Evolutionary conservation across 1,140 invertebrate genomes (phyloP).

Genomic region (Vollenhovia emeryi): DNA sequence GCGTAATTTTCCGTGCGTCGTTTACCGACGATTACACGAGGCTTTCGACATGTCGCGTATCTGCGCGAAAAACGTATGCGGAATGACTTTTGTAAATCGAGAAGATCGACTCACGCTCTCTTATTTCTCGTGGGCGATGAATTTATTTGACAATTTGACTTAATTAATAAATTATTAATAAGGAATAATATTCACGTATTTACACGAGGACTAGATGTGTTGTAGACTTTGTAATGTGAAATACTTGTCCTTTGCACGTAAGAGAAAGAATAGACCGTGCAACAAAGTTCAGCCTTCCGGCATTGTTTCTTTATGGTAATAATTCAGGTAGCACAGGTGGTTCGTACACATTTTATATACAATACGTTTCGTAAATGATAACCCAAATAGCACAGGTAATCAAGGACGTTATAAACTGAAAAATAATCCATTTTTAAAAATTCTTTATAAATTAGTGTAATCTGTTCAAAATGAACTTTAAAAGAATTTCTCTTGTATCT

Average conservation of each 20-base stretch:
- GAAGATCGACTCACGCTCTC: not conserved
- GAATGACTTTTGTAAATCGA: not conserved
- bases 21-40: not conserved
- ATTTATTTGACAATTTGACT: not conserved
- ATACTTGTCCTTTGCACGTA: not conserved
- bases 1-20: not conserved
- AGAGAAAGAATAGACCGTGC: not conserved
- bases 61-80: not conserved
- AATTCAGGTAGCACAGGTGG: too few relatives aligned
- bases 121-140: not conserved
- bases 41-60: not conserved
- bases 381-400: too few relatives aligned
- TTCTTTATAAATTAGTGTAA: too few relatives aligned
- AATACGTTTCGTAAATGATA: too few relatives aligned
- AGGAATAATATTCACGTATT: not conserved
- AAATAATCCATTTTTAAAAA: too few relatives aligned
- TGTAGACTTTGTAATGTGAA: too few relatives aligned
- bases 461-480: too few relatives aligned
- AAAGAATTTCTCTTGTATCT: too few relatives aligned
- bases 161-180: not conserved
- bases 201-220: not conserved
- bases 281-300: not conserved
- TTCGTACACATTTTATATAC: too few relatives aligned
- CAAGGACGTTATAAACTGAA: too few relatives aligned
- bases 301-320: not conserved